phyloP scores from a whole-genome alignment of 2,888 invertebrate species.

The Melanargia galathea region DNA sequence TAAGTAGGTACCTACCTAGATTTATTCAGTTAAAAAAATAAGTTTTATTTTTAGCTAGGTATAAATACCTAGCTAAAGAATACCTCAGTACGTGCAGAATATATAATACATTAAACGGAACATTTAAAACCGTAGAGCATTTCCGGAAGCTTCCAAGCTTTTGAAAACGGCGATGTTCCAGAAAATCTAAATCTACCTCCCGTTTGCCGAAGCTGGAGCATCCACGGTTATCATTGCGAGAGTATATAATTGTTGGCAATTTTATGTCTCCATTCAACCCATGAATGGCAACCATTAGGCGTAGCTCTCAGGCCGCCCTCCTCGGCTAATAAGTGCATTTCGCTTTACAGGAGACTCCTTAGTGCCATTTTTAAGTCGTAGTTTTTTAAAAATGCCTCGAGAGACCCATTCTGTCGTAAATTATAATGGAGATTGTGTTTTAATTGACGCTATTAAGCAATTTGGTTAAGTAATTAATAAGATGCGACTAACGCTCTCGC shows the following conservation, averaged over 20 bases:
- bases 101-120: constrained; percentile 10
- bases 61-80: neutral
- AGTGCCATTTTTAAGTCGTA: constrained; percentile 71
- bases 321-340: constrained; percentile 81
- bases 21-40: no score
- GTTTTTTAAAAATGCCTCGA: constrained; percentile 55
- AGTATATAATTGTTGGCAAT: constrained; percentile 82
- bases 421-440: constrained; percentile 53
- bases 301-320: constrained; percentile 70
- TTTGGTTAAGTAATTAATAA: constrained; percentile 53
- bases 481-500: constrained; percentile 38
- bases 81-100: neutral
- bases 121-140: constrained; percentile 32
- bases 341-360: constrained; percentile 76
- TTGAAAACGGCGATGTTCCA: constrained; percentile 40
- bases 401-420: constrained; percentile 51
- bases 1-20: no score
- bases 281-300: constrained; percentile 80
- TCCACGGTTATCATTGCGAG: constrained; percentile 78
- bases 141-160: constrained; percentile 42
- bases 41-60: no score
- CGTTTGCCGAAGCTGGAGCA: constrained; percentile 55
- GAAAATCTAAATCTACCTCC: constrained; percentile 45
- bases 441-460: constrained; percentile 68
- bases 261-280: constrained; percentile 75